Conservation (phyloP, 2,888 invertebrate species). For the Osmoderma eremita region DNA sequence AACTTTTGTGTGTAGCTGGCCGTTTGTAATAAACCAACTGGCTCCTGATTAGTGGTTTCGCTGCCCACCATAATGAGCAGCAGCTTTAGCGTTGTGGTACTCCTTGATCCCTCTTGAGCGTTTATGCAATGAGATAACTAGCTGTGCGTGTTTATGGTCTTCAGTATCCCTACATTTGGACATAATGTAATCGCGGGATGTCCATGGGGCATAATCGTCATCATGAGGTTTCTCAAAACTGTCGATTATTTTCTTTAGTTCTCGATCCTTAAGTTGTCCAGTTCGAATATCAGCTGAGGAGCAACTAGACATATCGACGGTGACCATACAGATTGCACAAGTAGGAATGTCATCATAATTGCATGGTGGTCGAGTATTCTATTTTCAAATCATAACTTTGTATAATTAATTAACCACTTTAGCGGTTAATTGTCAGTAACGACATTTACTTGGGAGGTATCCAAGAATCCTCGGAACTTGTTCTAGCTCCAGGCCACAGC, state of each 20-base stretch:
- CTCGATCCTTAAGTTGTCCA: constrained; percentile 44
- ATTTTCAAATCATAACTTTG: background rate
- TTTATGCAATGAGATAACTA: constrained; percentile 43
- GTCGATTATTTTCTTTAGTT: constrained; percentile 44
- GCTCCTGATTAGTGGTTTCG: constrained; percentile 44
- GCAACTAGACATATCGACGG: too few relatives aligned
- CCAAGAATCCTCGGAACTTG: constrained; percentile 59
- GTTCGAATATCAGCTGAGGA: constrained; percentile 51
- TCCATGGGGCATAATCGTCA: constrained; percentile 39
- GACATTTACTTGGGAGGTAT: constrained; percentile 47
- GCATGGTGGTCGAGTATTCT: constrained; percentile 23
- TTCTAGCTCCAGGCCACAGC: constrained; percentile 52
- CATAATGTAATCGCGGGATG: constrained; percentile 39
- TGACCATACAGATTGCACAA: constrained; percentile 38
- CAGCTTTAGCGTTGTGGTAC: constrained; percentile 43
- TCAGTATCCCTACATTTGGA: constrained; percentile 41
- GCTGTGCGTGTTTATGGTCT: constrained; percentile 35
- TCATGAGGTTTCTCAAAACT: constrained; percentile 28
- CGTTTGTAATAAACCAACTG: constrained; percentile 51
- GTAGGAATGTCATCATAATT: background rate
- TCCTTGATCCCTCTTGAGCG: constrained; percentile 38
- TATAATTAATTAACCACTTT: background rate
- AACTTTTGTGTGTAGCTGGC: too few relatives aligned
- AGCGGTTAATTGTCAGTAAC: background rate
- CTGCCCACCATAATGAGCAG: constrained; percentile 45